Conservation (phyloP, 1,140 invertebrate genomes). For the Chionoecetes opilio region DNA sequence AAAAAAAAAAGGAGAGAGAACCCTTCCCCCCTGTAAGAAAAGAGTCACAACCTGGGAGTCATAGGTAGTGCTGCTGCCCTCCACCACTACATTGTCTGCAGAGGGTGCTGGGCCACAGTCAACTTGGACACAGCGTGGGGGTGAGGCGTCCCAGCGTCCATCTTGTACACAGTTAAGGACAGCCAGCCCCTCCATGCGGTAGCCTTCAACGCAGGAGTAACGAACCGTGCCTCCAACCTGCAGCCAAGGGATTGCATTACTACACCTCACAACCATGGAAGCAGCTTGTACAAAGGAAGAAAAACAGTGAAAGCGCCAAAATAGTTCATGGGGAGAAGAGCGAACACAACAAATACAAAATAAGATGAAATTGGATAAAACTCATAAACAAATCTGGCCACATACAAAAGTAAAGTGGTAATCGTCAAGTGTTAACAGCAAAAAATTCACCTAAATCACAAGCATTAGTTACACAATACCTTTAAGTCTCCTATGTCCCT, state of each 20-base stretch:
- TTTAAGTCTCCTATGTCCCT: conserved; percentile 68
- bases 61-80: conserved; percentile 69
- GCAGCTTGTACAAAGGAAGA: not conserved
- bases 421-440: no score
- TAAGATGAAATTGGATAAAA: no score
- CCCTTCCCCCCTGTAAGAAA: not conserved
- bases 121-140: conserved; percentile 82
- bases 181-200: conserved; percentile 81
- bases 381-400: no score
- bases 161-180: conserved; percentile 81
- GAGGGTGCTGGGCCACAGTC: conserved; percentile 79
- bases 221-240: conserved; percentile 76
- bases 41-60: conserved; percentile 69
- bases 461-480: conserved; percentile 45
- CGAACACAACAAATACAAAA: no score
- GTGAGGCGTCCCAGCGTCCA: conserved; percentile 82
- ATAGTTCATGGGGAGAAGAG: not conserved
- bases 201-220: conserved; percentile 82
- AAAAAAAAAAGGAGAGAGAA: no score
- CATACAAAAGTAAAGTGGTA: no score
- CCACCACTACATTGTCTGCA: conserved; percentile 58
- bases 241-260: not conserved
- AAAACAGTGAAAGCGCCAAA: not conserved
- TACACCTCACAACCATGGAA: not conserved
- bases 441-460: not conserved